Evolutionary conservation across 1,140 invertebrate genomes (phyloP).

Genomic region (Meloidogyne floridensis): DNA sequence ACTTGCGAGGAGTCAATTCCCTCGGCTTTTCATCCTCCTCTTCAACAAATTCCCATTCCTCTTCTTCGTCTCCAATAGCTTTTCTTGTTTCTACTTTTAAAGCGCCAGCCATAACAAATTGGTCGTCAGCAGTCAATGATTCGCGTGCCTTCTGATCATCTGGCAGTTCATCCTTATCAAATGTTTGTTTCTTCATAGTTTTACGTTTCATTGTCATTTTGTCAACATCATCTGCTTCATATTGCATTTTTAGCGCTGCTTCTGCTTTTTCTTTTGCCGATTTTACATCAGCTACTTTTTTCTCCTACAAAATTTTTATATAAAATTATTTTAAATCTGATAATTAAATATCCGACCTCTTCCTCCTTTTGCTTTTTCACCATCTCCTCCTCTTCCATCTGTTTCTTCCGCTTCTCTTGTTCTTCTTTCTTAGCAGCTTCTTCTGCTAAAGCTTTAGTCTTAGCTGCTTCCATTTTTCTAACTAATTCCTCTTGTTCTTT

Average conservation of each 20-base stretch:
- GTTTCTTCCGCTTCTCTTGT: not conserved
- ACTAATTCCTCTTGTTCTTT: not conserved
- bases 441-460: not conserved
- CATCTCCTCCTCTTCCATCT: not conserved
- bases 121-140: not conserved
- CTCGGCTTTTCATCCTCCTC: not conserved
- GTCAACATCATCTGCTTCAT: not conserved
- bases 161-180: slow-evolving; percentile 20
- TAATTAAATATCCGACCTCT: no score
- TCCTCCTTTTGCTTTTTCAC: not conserved
- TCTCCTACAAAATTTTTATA: no score
- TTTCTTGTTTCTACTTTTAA: slow-evolving; percentile 7
- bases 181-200: slow-evolving; percentile 13
- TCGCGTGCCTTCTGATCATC: slow-evolving; percentile 22
- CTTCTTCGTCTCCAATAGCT: not conserved
- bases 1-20: not conserved
- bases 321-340: no score
- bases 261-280: not conserved
- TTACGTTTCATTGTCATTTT: not conserved
- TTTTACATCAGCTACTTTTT: not conserved
- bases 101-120: not conserved
- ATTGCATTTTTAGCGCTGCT: not conserved
- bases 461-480: slow-evolving; percentile 6
- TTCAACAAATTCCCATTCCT: not conserved
- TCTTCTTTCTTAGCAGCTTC: not conserved